Conservation (phyloP, 2,888 invertebrate genomes). For the Silvanus unidentatus region DNA sequence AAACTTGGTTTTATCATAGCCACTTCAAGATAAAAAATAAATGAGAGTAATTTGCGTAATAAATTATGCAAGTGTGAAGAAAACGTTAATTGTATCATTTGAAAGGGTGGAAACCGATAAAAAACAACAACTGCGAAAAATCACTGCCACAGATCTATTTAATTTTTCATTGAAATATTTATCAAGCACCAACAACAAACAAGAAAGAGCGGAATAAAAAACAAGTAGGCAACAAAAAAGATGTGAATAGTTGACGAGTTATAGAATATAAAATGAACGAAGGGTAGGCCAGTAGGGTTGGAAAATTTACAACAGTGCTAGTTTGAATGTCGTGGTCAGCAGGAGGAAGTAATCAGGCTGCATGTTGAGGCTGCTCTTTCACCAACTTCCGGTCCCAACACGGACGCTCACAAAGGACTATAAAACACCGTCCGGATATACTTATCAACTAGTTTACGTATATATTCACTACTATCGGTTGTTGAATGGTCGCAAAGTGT, state of each 20-base stretch:
- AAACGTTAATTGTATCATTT: too few relatives aligned
- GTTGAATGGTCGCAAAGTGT: slow-evolving; percentile 1
- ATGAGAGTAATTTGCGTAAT: too few relatives aligned
- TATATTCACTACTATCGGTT: slow-evolving; percentile 6
- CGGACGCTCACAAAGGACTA: slow-evolving; percentile 28
- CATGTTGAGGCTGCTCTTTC: slow-evolving; percentile 34
- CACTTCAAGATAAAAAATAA: too few relatives aligned
- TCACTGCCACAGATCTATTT: too few relatives aligned
- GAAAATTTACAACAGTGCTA: slow-evolving; percentile 4
- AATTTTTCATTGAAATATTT: too few relatives aligned
- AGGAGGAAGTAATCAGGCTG: slow-evolving; percentile 34
- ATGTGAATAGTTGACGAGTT: not conserved
- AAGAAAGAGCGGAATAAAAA: too few relatives aligned
- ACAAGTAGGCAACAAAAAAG: not conserved
- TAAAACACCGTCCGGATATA: slow-evolving; percentile 32
- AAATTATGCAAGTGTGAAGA: too few relatives aligned
- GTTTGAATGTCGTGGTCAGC: slow-evolving; percentile 7
- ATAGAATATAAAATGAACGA: not conserved
- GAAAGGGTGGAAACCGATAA: too few relatives aligned
- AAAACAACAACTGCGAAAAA: too few relatives aligned
- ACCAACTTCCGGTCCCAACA: slow-evolving; percentile 31
- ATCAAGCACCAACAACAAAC: too few relatives aligned
- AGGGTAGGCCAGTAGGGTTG: not conserved
- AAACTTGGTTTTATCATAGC: too few relatives aligned
- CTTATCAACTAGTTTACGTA: slow-evolving; percentile 25